phyloP scores from a whole-genome alignment of 2,888 invertebrate genomes.

The Phytoseiulus persimilis region DNA sequence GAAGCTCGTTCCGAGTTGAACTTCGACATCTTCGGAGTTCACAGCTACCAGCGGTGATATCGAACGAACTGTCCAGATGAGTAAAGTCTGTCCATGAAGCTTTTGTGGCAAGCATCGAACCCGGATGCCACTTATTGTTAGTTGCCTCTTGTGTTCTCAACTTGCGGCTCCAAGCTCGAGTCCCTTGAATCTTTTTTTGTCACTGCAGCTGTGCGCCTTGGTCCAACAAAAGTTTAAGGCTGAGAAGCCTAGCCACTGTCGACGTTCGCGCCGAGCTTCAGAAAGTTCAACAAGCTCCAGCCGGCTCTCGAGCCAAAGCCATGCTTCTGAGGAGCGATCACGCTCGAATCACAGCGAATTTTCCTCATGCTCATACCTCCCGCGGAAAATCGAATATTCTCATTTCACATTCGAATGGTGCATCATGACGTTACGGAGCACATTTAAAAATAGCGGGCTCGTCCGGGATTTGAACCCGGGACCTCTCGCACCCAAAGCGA shows the following conservation, averaged over 20 bases:
- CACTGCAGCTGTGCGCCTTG: neutral
- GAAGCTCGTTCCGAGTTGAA: neutral
- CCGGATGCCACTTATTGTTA: no score
- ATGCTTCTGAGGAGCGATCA: no score
- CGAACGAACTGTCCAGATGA: neutral
- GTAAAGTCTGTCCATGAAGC: neutral
- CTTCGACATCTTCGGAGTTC: neutral
- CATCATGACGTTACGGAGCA: no score
- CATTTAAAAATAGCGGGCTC: neutral
- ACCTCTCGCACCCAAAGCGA: constrained; percentile 5
- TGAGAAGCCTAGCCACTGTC: neutral
- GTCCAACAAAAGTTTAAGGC: neutral
- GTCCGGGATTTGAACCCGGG: constrained; percentile 5
- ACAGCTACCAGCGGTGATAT: neutral
- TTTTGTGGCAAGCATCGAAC: neutral
- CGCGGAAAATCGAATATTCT: no score
- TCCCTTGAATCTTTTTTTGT: neutral
- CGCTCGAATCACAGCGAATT: no score
- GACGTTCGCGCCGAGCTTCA: neutral
- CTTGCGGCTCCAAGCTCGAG: no score
- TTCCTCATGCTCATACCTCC: no score
- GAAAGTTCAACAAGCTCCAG: no score
- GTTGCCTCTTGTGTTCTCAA: no score
- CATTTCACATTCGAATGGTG: no score
- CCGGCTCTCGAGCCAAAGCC: no score